phyloP scores from a whole-genome alignment of 2,113 vertebrate genomes.

The Piaya cayana region DNA sequence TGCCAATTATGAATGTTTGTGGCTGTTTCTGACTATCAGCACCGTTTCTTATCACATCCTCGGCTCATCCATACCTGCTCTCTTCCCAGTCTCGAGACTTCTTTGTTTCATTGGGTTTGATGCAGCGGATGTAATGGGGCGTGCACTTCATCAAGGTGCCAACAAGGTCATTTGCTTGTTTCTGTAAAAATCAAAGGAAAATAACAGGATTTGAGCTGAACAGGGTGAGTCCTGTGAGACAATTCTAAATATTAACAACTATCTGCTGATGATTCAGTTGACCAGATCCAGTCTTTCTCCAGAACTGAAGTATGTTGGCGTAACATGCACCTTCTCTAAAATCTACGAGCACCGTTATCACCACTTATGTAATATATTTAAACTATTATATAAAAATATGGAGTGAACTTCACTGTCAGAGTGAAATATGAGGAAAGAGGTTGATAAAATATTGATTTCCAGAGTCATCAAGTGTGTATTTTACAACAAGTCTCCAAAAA shows the following conservation, averaged over 20 bases:
- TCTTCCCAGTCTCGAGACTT: constrained; percentile 97
- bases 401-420: background rate
- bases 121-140: constrained; percentile 98
- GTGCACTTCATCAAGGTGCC: constrained; percentile 97
- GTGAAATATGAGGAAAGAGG: background rate
- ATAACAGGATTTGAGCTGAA: background rate
- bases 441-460: background rate
- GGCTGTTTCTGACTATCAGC: background rate
- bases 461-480: background rate
- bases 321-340: background rate
- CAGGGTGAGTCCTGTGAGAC: background rate
- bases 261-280: background rate
- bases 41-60: background rate
- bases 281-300: background rate
- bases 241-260: background rate
- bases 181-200: constrained; percentile 76
- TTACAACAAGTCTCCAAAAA: background rate
- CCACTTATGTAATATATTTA: background rate
- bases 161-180: constrained; percentile 98
- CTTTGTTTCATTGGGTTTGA: constrained; percentile 99
- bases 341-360: background rate
- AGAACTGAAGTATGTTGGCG: background rate
- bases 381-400: background rate
- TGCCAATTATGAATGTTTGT: background rate
- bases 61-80: constrained; percentile 80